Evolutionary conservation across 1,140 invertebrate genomes (phyloP).

Genomic region (Kradibia gibbosae): DNA sequence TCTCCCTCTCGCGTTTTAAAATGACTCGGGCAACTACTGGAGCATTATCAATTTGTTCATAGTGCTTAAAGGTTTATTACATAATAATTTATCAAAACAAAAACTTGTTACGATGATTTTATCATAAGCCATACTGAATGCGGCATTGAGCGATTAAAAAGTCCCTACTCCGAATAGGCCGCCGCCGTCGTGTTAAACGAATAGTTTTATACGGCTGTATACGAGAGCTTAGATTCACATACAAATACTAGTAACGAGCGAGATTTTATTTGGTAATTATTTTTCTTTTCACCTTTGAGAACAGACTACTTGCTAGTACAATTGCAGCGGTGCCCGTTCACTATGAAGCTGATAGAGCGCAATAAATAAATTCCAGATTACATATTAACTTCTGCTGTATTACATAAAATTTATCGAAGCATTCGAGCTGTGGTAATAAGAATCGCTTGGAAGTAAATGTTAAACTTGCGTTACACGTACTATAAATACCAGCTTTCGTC

Average conservation of each 20-base stretch:
- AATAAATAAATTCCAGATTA: not conserved
- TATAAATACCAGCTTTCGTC: not conserved
- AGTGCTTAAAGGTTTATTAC: not conserved
- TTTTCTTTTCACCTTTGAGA: not conserved
- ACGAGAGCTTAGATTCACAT: not conserved
- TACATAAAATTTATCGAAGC: not conserved
- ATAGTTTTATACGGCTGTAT: not conserved
- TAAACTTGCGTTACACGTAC: not conserved
- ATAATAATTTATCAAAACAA: not conserved
- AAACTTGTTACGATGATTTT: constrained; percentile 17
- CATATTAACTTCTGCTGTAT: not conserved
- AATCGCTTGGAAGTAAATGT: not conserved
- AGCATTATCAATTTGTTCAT: not conserved
- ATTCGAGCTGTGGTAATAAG: not conserved
- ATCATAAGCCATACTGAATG: not conserved
- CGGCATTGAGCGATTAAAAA: not conserved
- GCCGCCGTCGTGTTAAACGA: not conserved
- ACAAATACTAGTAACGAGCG: not conserved
- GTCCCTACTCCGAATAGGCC: not conserved
- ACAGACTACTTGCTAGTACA: not conserved
- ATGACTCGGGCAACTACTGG: not conserved
- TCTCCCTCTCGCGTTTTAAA: not conserved
- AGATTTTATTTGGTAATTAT: not conserved
- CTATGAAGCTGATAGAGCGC: not conserved
- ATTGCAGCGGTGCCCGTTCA: not conserved